A percentile compares a stretch with the other conserved stretches of the same genome.
Evolutionary conservation across 2,797 vertebrate species (phyloP).

Genomic region (Gymnothorax javanicus): DNA sequence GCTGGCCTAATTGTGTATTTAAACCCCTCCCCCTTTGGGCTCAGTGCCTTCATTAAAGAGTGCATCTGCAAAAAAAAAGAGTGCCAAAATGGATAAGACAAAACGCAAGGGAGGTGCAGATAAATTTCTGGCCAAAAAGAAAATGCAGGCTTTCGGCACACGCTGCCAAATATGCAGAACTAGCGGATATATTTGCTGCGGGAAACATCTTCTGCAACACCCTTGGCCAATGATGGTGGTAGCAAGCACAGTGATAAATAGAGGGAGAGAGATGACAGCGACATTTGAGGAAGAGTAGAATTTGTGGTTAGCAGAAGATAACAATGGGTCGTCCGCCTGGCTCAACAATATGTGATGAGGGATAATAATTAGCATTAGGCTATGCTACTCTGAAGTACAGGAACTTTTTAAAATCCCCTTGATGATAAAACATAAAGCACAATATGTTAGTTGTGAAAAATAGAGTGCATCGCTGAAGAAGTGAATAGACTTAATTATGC

Average conservation of each 20-base stretch:
- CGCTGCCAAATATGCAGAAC: not conserved
- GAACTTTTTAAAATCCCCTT: not conserved
- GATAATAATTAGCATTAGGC: not conserved
- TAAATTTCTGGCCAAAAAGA: not conserved
- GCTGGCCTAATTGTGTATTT: not conserved
- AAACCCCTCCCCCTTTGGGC: not conserved
- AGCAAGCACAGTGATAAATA: not conserved
- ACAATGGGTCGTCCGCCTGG: not conserved
- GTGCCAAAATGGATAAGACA: not conserved
- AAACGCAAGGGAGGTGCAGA: not conserved
- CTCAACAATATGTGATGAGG: slow-evolving; percentile 5
- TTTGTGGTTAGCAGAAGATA: not conserved
- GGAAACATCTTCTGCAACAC: not conserved
- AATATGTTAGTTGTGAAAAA: not conserved
- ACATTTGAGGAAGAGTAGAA: not conserved
- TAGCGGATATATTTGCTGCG: not conserved
- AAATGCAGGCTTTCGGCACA: not conserved
- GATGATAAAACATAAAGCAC: not conserved
- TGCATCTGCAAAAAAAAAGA: not conserved
- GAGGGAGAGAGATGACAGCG: not conserved
- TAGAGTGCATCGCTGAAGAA: too few relatives aligned
- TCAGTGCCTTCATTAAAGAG: not conserved
- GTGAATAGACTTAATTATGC: too few relatives aligned
- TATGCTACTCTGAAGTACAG: not conserved
- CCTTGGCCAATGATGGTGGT: not conserved